A percentile compares a stretch with the other conserved stretches of the same genome.
phyloP scores from a whole-genome alignment of 2,113 vertebrate species.

The Poeciliopsis turrubarensis region DNA sequence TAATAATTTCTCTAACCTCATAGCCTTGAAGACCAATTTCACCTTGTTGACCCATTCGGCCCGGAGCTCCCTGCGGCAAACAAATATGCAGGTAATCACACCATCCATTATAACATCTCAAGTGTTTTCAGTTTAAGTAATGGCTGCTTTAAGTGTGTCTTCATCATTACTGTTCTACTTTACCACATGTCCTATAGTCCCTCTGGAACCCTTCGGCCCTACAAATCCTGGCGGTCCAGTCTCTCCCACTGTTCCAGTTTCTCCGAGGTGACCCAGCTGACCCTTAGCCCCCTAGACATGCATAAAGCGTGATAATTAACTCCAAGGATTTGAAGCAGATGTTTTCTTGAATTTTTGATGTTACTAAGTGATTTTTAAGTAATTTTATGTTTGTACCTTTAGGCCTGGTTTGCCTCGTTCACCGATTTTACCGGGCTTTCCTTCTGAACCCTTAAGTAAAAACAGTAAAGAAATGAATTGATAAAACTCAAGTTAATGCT shows the following conservation, averaged over 20 bases:
- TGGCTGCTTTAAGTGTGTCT: conserved; percentile 5
- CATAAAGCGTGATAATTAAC: not conserved
- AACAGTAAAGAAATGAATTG: conserved; percentile 10
- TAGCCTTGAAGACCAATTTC: conserved; percentile 92
- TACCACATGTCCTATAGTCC: conserved; percentile 94
- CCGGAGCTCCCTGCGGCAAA: conserved; percentile 86
- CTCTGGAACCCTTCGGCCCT: conserved; percentile 95
- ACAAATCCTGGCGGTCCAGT: conserved; percentile 86
- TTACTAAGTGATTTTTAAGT: not conserved
- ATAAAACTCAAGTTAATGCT: not conserved
- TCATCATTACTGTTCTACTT: conserved; percentile 56
- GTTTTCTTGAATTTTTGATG: not conserved
- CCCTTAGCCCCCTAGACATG: conserved; percentile 90
- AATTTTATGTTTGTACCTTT: conserved; percentile 82
- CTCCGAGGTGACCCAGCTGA: conserved; percentile 90
- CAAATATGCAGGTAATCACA: not conserved
- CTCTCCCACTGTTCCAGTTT: conserved; percentile 88
- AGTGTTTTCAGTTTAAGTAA: not conserved
- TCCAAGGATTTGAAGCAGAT: not conserved
- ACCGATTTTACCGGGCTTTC: conserved; percentile 92
- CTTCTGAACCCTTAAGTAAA: conserved; percentile 88
- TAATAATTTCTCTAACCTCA: conserved; percentile 78
- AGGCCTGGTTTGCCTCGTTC: conserved; percentile 90
- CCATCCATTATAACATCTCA: not conserved
- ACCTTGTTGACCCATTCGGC: conserved; percentile 94